A percentile compares a stretch with the other conserved stretches of the same genome.
Evolutionary conservation across 1,140 invertebrate species (phyloP).

Genomic region (Scaptomyza graminum): DNA sequence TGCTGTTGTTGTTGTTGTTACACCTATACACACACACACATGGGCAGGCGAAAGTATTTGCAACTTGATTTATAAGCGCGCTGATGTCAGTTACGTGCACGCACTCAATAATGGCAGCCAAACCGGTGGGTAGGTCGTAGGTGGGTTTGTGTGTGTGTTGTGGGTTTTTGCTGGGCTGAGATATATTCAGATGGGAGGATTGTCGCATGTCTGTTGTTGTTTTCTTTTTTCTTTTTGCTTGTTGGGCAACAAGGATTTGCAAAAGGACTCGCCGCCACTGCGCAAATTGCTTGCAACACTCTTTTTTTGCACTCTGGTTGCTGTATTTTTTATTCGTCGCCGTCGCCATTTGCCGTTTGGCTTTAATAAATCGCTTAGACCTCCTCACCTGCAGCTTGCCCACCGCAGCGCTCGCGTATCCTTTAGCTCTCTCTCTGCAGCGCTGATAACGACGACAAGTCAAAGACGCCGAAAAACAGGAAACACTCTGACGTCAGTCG

Average conservation of each 20-base stretch:
- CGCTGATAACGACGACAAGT: slow-evolving; percentile 64
- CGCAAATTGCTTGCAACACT: slow-evolving; percentile 80
- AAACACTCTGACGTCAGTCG: slow-evolving; percentile 45
- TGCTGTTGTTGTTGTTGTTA: slow-evolving; percentile 11
- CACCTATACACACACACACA: neutral
- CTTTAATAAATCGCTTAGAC: slow-evolving; percentile 80
- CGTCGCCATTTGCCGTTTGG: slow-evolving; percentile 55
- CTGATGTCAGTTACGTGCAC: slow-evolving; percentile 81
- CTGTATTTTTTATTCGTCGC: slow-evolving; percentile 1
- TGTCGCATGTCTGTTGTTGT: slow-evolving; percentile 38
- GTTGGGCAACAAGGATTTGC: slow-evolving; percentile 51
- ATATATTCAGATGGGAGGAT: neutral
- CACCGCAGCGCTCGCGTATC: neutral
- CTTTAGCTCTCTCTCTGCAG: neutral
- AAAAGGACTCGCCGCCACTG: slow-evolving; percentile 55
- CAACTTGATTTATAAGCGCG: slow-evolving; percentile 80
- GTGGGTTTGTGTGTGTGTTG: neutral
- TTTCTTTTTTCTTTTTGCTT: slow-evolving; percentile 42
- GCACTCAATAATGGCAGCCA: slow-evolving; percentile 69
- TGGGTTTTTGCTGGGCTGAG: neutral
- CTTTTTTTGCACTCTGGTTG: slow-evolving; percentile 36
- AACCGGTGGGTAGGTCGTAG: slow-evolving; percentile 4
- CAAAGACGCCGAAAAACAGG: slow-evolving; percentile 71
- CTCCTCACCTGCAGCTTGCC: neutral
- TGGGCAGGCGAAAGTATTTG: slow-evolving; percentile 59